Base-by-base conservation (phyloP, 2,113 vertebrate genomes). In the Vireo altiloquus region DNA sequence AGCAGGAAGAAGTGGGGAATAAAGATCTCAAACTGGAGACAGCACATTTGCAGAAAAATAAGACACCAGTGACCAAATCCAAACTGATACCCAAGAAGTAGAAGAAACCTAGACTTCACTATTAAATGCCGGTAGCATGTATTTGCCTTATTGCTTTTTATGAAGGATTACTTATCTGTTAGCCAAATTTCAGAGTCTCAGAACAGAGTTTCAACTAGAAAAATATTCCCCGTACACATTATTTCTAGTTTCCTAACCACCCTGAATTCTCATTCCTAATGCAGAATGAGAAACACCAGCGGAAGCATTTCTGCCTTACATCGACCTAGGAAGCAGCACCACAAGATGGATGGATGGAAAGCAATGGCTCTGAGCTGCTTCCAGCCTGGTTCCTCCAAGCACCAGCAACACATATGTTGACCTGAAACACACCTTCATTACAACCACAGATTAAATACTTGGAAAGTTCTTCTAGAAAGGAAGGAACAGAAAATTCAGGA, bases 401-500 rank as follows among this genome's bases (percentile, higher is more conserved):
- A 63, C 24, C 85, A 82, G 42, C 44, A 91, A 44, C 2, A 2
- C 0, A 0, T 8, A 30, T 1, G 3, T 3, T 39, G 25, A 56
- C 65, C 65, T 42, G 28, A 91, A 81, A 70, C 14, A 74, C 37
- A 82, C 39, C 30, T 88, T 75, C 37, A 33, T 9, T 61, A 40
- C 47, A 66, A 44, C 21, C 21, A 57, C 0, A 24, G 6, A 39
- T 15, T 13, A 44, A 49, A 60, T 16, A 60, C 37, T 64, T 22
- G 6, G 1, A 14, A 68, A 81, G 42, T 15, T 61, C 44, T 68
- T 50, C 54, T 40, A 50, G n/a, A 24, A 56, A 22, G 16, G 6
- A 74, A 82, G 56, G 39, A 70, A 74, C 4, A 81, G 20, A 69
- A 92, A 79, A 59, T 7, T 46, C n/a, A 53, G 16, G 25, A 77